phyloP scores from a whole-genome alignment of 2,888 invertebrate species.

The Heliconius charithonia region DNA sequence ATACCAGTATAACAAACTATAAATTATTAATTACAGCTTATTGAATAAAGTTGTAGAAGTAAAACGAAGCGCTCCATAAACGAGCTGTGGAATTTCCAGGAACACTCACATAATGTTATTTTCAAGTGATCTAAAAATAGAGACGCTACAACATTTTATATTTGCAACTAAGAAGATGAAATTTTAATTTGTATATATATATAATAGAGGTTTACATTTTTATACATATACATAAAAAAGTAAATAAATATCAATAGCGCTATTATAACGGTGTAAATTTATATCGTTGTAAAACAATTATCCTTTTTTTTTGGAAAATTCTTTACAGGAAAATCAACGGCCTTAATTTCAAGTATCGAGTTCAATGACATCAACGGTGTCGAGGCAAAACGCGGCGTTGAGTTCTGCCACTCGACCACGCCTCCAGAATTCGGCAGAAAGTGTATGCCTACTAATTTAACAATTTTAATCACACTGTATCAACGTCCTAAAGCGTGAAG shows the following conservation, averaged over 20 bases:
- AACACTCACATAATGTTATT: conserved; percentile 27
- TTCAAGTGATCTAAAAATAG: conserved; percentile 31
- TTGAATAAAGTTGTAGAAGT: neutral
- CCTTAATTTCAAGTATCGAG: too few species aligned
- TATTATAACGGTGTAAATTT: neutral
- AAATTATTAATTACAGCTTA: neutral
- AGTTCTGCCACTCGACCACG: too few species aligned
- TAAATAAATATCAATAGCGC: neutral
- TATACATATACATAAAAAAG: neutral
- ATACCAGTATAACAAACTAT: too few species aligned
- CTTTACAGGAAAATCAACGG: too few species aligned
- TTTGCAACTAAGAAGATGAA: neutral
- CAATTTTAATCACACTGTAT: too few species aligned
- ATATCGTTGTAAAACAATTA: too few species aligned
- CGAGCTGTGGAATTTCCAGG: neutral
- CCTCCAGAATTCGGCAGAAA: too few species aligned
- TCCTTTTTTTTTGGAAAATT: too few species aligned
- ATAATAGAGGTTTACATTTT: neutral
- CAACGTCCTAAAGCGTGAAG: too few species aligned
- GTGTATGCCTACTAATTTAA: too few species aligned
- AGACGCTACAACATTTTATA: neutral
- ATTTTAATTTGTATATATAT: neutral
- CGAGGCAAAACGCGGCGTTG: too few species aligned
- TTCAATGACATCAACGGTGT: too few species aligned
- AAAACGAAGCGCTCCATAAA: neutral